Conservation (phyloP, 2,888 invertebrate genomes). For the Autographa gamma region DNA sequence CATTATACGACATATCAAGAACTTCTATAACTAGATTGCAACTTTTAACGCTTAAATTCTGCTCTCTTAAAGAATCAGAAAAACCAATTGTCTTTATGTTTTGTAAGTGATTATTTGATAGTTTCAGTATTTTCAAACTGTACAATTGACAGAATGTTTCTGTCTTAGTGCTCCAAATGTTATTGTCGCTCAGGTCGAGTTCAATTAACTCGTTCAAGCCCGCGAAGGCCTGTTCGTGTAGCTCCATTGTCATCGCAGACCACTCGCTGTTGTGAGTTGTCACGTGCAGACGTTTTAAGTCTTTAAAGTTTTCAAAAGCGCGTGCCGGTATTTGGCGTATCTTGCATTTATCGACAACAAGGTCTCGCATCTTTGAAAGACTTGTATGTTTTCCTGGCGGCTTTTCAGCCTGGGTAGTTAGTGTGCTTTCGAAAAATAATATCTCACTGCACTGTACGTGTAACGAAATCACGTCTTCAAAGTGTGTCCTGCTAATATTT, state of each 20-base stretch:
- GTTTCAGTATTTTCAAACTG: slow-evolving; percentile 91
- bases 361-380: slow-evolving; percentile 91
- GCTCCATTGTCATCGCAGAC: slow-evolving; percentile 93
- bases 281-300: slow-evolving; percentile 91
- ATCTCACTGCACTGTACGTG: slow-evolving; percentile 93
- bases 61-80: slow-evolving; percentile 90
- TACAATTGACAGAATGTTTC: slow-evolving; percentile 92
- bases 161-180: slow-evolving; percentile 93
- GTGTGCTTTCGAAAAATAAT: slow-evolving; percentile 92
- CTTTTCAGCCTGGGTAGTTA: slow-evolving; percentile 86
- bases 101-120: slow-evolving; percentile 94
- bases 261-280: slow-evolving; percentile 94
- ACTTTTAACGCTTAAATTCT: slow-evolving; percentile 89
- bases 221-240: slow-evolving; percentile 91
- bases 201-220: slow-evolving; percentile 91
- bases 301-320: slow-evolving; percentile 91
- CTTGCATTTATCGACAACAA: slow-evolving; percentile 93
- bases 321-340: slow-evolving; percentile 92
- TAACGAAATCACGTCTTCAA: slow-evolving; percentile 91
- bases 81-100: slow-evolving; percentile 93
- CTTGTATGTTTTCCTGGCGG: slow-evolving; percentile 86
- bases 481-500: slow-evolving; percentile 91
- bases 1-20: slow-evolving; percentile 93
- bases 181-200: slow-evolving; percentile 93
- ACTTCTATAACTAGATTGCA: slow-evolving; percentile 92